phyloP scores from a whole-genome alignment of 2,113 vertebrate genomes.

The Lycaon pictus region DNA sequence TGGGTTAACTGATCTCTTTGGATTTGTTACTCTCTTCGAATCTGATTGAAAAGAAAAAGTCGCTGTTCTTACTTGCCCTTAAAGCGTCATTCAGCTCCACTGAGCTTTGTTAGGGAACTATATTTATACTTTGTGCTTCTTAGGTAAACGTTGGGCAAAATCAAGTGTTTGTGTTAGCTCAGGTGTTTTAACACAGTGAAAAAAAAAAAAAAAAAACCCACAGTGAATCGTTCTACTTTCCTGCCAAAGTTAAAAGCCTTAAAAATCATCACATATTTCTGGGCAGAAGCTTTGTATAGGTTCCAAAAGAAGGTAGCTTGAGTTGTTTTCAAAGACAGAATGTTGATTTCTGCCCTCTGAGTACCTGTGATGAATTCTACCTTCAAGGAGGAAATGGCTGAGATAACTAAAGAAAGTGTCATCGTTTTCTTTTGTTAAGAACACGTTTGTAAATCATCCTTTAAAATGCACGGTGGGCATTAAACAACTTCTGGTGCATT shows the following conservation, averaged over 20 bases:
- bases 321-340: conserved; percentile 43
- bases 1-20: background rate
- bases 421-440: conserved; percentile 33
- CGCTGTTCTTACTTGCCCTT: background rate
- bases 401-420: background rate
- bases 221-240: conserved; percentile 15
- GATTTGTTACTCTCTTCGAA: background rate
- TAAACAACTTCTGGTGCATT: background rate
- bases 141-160: conserved; percentile 51
- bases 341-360: background rate
- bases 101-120: background rate
- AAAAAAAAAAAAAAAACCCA: too few relatives aligned
- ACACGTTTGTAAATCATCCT: background rate
- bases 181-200: conserved; percentile 11
- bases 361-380: conserved; percentile 47
- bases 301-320: conserved; percentile 34
- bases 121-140: conserved; percentile 34
- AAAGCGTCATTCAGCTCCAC: background rate
- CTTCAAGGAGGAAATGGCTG: conserved; percentile 53
- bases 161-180: conserved; percentile 2
- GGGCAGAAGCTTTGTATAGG: background rate
- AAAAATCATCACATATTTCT: background rate
- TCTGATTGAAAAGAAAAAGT: background rate
- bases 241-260: conserved; percentile 47
- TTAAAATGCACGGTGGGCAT: background rate